Evolutionary conservation across 2,888 invertebrate genomes (phyloP).

Genomic region (Pandemis heparana): DNA sequence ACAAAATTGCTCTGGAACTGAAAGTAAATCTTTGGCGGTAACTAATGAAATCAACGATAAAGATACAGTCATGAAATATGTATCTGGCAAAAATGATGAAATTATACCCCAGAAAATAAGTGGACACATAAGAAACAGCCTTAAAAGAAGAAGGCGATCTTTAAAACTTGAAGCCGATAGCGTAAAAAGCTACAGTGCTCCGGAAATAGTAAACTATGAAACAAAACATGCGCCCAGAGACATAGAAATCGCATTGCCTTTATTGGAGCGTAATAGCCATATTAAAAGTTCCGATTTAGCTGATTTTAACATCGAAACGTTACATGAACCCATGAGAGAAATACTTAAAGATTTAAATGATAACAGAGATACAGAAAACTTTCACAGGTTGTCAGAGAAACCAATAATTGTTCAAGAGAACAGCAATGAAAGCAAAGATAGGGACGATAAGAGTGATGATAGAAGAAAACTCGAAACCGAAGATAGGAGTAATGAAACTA

Average conservation of each 20-base stretch:
- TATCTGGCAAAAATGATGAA: slow-evolving; percentile 64
- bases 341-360: slow-evolving; percentile 39
- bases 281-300: slow-evolving; percentile 66
- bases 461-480: slow-evolving; percentile 1
- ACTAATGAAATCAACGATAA: slow-evolving; percentile 50
- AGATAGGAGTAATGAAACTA: slow-evolving; percentile 18
- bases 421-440: slow-evolving; percentile 28
- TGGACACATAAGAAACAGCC: slow-evolving; percentile 67
- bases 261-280: slow-evolving; percentile 53
- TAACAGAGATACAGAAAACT: slow-evolving; percentile 13
- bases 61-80: slow-evolving; percentile 67
- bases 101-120: slow-evolving; percentile 54
- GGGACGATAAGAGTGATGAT: slow-evolving; percentile 17
- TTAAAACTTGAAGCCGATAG: slow-evolving; percentile 21
- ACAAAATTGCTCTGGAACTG: slow-evolving; percentile 17
- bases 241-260: slow-evolving; percentile 46
- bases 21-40: neutral
- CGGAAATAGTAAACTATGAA: slow-evolving; percentile 67
- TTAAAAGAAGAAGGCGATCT: slow-evolving; percentile 65
- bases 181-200: slow-evolving; percentile 49
- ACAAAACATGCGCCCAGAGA: slow-evolving; percentile 60
- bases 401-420: neutral
- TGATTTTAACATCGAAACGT: slow-evolving; percentile 72
- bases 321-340: slow-evolving; percentile 54
- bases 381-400: slow-evolving; percentile 12